Base-by-base conservation (phyloP, 2,888 invertebrate species). In the Endomychus coccineus region DNA sequence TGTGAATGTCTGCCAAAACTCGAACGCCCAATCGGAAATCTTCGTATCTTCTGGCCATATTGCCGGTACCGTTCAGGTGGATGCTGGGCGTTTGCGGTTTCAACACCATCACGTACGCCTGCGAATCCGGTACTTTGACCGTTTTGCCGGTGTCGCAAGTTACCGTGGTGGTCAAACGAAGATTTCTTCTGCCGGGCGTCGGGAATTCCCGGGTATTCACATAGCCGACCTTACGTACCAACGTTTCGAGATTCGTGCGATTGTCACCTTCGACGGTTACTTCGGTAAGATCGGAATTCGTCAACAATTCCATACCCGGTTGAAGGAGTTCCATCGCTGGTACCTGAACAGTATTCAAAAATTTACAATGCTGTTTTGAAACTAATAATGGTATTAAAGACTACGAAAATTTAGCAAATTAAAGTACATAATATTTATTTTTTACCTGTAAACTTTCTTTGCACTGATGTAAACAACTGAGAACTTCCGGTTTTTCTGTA, bases 211-310 rank as follows among this genome's bases (percentile, higher is more conserved):
- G 77, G 9, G 84, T 81, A 68, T 97, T 97, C 5, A 86, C 83
- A 67, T 97, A 97, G 32, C 91, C 84, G 49, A 97, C 82, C 56
- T 85, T 81, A 4, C 87, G 78, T 42, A 92, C 74, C 29, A 94
- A 63, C 2, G 80, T 83, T 66, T 94, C 92, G 48, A 95, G 78
- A 61, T 94, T 91, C 9, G 84, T 85, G 46, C 86, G 83, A 60
- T 89, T 90, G 60, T 86, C 86, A 2, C 94, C 91, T 57, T 90
- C 89, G 53, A 95, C 86, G 10, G 87, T 87, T 29, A 95, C 85
- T 48, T 92, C 89, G 34, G 89, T 86, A 61, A 88, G 68, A 52
- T 86, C 86, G 23, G 76, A 76, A 57, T 82, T 83, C 7, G 78
- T 78, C 44, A 83, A 69, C 2, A 83, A 69, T 58, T 83, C 85